These are phyloP conservation scores for Melanerpes formicivorus DNA, from an alignment of 2,113 vertebrate genomes.

Conservation along the genomic window DNA sequence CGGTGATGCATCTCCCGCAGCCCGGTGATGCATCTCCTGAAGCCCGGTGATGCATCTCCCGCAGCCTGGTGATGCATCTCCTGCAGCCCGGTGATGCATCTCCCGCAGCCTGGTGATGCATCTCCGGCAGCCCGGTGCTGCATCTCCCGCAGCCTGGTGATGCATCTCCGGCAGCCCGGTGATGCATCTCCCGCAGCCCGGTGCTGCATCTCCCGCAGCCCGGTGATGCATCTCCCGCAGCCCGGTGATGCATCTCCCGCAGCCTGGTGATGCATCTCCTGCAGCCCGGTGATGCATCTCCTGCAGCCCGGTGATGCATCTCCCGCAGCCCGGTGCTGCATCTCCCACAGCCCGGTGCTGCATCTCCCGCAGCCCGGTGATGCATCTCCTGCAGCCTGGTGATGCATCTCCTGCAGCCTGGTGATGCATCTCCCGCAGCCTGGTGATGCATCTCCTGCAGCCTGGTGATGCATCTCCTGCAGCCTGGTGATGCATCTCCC, in stretches of 20 bases:
- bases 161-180: no score
- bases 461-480: rapidly evolving
- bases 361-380: background rate
- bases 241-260: rapidly evolving
- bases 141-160: no score
- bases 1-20: no score
- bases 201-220: rapidly evolving
- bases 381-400: rapidly evolving
- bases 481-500: rapidly evolving
- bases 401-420: background rate
- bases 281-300: rapidly evolving
- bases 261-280: rapidly evolving
- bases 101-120: rapidly evolving
- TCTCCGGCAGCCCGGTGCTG: rapidly evolving
- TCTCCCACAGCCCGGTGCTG: background rate
- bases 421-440: rapidly evolving
- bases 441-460: rapidly evolving
- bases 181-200: background rate
- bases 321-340: rapidly evolving
- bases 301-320: no score
- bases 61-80: rapidly evolving
- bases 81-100: rapidly evolving
- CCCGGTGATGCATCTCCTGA: rapidly evolving
- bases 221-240: rapidly evolving
- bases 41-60: rapidly evolving